Conservation (phyloP, 1,140 invertebrate genomes). For the Argopecten irradians region DNA sequence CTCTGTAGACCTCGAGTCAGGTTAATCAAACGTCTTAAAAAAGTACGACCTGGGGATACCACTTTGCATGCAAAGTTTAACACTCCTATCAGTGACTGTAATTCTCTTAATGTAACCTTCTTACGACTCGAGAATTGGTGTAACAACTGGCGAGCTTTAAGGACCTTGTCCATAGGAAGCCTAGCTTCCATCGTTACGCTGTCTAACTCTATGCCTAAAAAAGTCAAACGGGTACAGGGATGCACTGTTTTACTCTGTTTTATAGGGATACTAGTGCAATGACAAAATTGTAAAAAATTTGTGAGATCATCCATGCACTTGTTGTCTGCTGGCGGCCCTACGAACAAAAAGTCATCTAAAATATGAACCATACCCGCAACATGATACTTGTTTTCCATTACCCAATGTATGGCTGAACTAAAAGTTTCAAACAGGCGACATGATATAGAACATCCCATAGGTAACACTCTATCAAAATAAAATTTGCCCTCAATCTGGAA, state of each 20-base stretch:
- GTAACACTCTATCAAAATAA: too few species aligned
- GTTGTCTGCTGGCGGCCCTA: too few species aligned
- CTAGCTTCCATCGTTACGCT: slow-evolving; percentile 24
- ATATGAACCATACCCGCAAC: too few species aligned
- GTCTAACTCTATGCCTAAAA: slow-evolving; percentile 42
- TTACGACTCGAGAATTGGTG: not conserved
- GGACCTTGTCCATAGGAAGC: slow-evolving; percentile 22
- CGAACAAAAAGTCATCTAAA: too few species aligned
- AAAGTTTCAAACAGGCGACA: too few species aligned
- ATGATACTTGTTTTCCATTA: too few species aligned
- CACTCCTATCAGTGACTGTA: slow-evolving; percentile 38
- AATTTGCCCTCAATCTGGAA: too few species aligned
- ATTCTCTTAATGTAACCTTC: slow-evolving; percentile 31
- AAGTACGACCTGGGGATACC: slow-evolving; percentile 36
- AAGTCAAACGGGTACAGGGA: slow-evolving; percentile 2
- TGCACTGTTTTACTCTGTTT: slow-evolving; percentile 27
- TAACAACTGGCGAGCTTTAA: not conserved
- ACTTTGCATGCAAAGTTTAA: slow-evolving; percentile 39
- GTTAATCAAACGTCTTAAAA: slow-evolving; percentile 43
- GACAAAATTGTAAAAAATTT: slow-evolving; percentile 20
- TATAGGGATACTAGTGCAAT: slow-evolving; percentile 37
- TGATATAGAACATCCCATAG: too few species aligned
- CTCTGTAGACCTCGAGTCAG: slow-evolving; percentile 24
- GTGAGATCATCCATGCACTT: not conserved
- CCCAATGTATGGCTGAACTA: too few species aligned